Evolutionary conservation across 2,797 vertebrate species (phyloP).

Genomic region (Lindbergichthys nudifrons): DNA sequence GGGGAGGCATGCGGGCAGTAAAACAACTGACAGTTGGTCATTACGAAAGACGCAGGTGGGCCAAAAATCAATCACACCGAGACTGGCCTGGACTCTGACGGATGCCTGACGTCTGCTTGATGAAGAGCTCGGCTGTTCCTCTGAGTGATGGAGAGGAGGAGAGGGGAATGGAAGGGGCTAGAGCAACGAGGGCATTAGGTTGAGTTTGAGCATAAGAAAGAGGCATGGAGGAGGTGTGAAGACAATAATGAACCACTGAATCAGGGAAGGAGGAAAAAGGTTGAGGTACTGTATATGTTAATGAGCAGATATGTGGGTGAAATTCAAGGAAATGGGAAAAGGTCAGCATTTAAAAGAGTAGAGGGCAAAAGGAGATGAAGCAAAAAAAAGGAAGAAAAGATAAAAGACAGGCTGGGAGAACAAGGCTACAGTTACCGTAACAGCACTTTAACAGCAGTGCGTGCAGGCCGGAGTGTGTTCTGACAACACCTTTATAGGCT

Average conservation of each 20-base stretch:
- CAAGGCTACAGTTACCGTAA: slow-evolving; percentile 23
- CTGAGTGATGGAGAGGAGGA: slow-evolving; percentile 28
- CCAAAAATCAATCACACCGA: slow-evolving; percentile 74
- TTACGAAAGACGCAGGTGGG: slow-evolving; percentile 73
- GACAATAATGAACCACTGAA: slow-evolving; percentile 30
- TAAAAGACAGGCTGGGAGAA: background rate
- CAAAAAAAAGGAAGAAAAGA: background rate
- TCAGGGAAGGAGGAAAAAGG: slow-evolving; percentile 28
- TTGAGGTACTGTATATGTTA: slow-evolving; percentile 14
- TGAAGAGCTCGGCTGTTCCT: slow-evolving; percentile 67
- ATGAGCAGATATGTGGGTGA: background rate
- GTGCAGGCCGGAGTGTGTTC: slow-evolving; percentile 34
- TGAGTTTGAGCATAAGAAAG: slow-evolving; percentile 31
- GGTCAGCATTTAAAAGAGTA: slow-evolving; percentile 23
- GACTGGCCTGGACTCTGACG: slow-evolving; percentile 62
- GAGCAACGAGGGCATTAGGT: slow-evolving; percentile 16
- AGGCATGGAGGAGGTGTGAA: slow-evolving; percentile 3
- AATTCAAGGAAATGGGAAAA: background rate
- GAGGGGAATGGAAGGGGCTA: slow-evolving; percentile 10
- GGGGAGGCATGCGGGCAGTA: slow-evolving; percentile 61
- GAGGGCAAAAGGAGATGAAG: slow-evolving; percentile 6
- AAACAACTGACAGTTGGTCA: slow-evolving; percentile 78
- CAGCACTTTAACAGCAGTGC: slow-evolving; percentile 39
- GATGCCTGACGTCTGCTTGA: slow-evolving; percentile 69
- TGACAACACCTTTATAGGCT: slow-evolving; percentile 65